These are phyloP conservation scores for Gila orcuttii DNA, from an alignment of 2,113 vertebrate genomes.

Conservation along the genomic window DNA sequence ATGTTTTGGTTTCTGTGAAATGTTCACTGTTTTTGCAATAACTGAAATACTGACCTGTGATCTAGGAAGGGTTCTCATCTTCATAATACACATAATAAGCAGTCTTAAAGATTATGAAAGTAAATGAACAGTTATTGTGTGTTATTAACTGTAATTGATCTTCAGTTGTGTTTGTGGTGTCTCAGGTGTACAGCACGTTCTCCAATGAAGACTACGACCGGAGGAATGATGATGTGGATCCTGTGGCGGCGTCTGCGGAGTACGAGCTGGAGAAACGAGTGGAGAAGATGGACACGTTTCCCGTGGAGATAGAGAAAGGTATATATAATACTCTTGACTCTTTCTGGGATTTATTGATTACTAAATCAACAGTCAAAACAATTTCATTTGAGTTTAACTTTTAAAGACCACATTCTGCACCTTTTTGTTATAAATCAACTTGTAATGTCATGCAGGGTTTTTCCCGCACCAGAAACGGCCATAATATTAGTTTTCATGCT, in stretches of 20 bases:
- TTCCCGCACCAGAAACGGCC: background rate
- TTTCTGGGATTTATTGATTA: background rate
- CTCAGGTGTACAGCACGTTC: constrained; percentile 87
- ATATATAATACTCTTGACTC: background rate
- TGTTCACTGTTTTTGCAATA: background rate
- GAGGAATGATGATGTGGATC: constrained; percentile 91
- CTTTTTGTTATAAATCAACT: background rate
- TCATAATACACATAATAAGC: background rate
- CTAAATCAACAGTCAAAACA: no score
- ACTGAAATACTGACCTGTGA: background rate
- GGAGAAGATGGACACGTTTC: constrained; percentile 95
- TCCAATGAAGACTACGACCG: constrained; percentile 93
- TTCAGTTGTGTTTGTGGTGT: background rate
- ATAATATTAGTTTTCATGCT: background rate
- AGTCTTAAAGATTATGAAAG: background rate
- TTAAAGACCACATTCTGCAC: background rate
- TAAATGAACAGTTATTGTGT: background rate
- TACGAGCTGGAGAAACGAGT: constrained; percentile 93
- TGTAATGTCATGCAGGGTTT: background rate
- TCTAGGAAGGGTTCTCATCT: background rate
- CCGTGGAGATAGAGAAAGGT: constrained; percentile 94
- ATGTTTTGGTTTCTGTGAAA: constrained; percentile 8
- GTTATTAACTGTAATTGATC: background rate
- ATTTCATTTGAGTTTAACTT: background rate
- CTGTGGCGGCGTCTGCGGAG: constrained; percentile 89